Conservation (phyloP, 2,113 vertebrate genomes). For the Eurystomus gularis region DNA sequence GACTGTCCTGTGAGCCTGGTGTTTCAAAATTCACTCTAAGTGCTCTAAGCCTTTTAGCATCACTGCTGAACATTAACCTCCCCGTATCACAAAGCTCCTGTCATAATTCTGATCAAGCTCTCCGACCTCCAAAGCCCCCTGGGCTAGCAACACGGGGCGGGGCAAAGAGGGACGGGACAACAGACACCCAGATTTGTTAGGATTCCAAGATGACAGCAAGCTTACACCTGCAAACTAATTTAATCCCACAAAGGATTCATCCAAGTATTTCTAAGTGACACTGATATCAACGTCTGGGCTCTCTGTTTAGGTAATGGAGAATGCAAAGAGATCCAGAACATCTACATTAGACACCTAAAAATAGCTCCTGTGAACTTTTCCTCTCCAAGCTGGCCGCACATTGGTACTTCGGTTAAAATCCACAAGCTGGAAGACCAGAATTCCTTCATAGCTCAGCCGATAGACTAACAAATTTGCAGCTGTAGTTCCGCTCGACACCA, state of each 20-base stretch:
- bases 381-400: not conserved
- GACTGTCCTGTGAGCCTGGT: not conserved
- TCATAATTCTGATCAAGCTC: not conserved
- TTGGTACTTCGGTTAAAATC: not conserved
- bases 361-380: slow-evolving; percentile 18
- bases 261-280: not conserved
- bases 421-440: not conserved
- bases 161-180: fast-evolving
- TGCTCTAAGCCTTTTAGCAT: not conserved
- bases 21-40: not conserved
- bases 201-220: not conserved
- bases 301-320: not conserved
- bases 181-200: not conserved
- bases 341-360: not conserved
- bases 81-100: not conserved
- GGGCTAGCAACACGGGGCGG: not conserved
- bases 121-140: not conserved
- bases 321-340: slow-evolving; percentile 25
- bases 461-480: not conserved
- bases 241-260: not conserved
- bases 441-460: not conserved
- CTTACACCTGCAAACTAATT: not conserved
- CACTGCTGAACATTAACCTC: not conserved
- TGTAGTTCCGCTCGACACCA: fast-evolving
- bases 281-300: fast-evolving